Conservation (phyloP, 2,888 invertebrate genomes). For the Rhamnusium bicolor region DNA sequence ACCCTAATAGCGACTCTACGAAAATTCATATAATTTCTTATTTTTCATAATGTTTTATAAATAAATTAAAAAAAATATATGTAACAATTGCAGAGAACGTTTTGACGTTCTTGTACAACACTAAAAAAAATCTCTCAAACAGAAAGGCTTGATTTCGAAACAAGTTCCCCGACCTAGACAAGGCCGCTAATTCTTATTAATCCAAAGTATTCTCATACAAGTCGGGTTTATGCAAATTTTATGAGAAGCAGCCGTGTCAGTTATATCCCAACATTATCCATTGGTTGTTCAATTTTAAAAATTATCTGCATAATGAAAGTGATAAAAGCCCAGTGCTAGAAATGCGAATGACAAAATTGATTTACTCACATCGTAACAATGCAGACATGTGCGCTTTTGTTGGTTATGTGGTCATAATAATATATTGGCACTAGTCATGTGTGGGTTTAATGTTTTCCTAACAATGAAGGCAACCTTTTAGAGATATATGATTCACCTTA, state of each 20-base stretch:
- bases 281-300: not conserved
- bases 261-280: not conserved
- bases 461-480: slow-evolving; percentile 12
- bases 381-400: slow-evolving; percentile 10
- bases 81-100: no score
- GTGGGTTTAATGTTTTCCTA: slow-evolving; percentile 17
- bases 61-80: no score
- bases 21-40: no score
- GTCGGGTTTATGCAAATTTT: not conserved
- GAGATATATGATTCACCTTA: slow-evolving; percentile 12
- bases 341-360: slow-evolving; percentile 1
- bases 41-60: no score
- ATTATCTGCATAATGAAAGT: not conserved
- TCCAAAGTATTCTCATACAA: not conserved
- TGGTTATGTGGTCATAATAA: slow-evolving; percentile 12
- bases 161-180: not conserved
- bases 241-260: not conserved
- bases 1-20: no score
- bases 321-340: slow-evolving; percentile 1
- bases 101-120: no score
- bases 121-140: no score
- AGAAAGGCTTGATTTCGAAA: no score
- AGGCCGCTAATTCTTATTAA: not conserved
- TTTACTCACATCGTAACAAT: slow-evolving; percentile 2
- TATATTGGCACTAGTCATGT: not conserved